Evolutionary conservation across 2,888 invertebrate species (phyloP).

Genomic region (Eupithecia subumbrata): DNA sequence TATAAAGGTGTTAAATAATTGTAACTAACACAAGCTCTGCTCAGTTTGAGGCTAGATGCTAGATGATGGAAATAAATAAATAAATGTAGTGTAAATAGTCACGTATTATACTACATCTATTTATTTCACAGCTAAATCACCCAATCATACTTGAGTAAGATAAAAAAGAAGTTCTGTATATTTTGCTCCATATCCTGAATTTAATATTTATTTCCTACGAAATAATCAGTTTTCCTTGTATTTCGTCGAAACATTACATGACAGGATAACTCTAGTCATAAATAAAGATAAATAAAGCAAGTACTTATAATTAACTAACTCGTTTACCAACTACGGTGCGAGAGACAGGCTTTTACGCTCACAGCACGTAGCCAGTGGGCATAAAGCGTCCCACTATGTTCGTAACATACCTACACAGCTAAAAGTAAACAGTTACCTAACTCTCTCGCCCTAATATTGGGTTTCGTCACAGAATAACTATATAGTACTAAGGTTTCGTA

Average conservation of each 20-base stretch:
- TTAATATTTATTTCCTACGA: neutral
- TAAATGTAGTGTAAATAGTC: slow-evolving; percentile 43
- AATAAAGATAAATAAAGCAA: slow-evolving; percentile 71
- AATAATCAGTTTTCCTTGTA: neutral
- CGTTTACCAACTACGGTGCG: slow-evolving; percentile 36
- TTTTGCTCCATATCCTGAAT: neutral
- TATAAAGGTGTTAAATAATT: neutral
- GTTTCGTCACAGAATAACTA: neutral
- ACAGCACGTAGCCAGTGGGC: slow-evolving; percentile 58
- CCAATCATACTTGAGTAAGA: neutral
- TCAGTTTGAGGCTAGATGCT: too few relatives aligned
- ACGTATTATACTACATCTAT: neutral
- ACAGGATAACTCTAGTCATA: neutral
- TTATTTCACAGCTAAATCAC: neutral
- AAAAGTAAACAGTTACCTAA: slow-evolving; percentile 8
- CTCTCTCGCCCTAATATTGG: neutral
- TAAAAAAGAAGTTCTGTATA: neutral
- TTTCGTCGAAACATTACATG: neutral
- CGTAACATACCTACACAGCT: slow-evolving; percentile 14
- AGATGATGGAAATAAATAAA: too few relatives aligned
- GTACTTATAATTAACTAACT: slow-evolving; percentile 62
- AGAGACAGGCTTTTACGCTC: slow-evolving; percentile 49
- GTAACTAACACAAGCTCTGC: neutral
- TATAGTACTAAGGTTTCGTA: neutral
- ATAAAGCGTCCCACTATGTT: slow-evolving; percentile 26